These are phyloP conservation scores for Nomada hirtipes DNA, from an alignment of 2,888 invertebrate genomes.

Conservation along the genomic window DNA sequence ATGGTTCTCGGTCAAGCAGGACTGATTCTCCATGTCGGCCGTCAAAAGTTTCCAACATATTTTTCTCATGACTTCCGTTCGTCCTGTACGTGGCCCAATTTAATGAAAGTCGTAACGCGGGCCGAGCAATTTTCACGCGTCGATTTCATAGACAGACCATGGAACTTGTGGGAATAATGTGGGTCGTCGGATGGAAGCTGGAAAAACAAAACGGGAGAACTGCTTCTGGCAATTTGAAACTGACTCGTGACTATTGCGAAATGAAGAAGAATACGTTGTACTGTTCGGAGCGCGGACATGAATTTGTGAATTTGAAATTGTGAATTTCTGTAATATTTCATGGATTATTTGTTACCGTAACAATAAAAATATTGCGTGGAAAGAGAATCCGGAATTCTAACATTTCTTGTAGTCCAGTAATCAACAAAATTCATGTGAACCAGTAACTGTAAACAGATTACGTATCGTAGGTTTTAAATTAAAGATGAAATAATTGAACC, in stretches of 20 bases:
- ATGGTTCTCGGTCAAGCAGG: constrained; percentile 32
- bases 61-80: not conserved
- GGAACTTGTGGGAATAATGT: not conserved
- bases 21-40: constrained; percentile 3
- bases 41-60: constrained; percentile 8
- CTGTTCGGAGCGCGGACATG: not conserved
- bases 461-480: too few species aligned
- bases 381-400: too few species aligned
- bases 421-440: too few species aligned
- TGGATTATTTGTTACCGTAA: too few species aligned
- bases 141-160: not conserved
- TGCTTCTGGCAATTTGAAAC: not conserved
- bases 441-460: too few species aligned
- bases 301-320: not conserved
- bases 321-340: too few species aligned
- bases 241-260: not conserved
- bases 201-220: not conserved
- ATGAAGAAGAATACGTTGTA: not conserved
- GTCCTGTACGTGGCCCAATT: constrained; percentile 2
- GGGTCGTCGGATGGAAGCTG: not conserved
- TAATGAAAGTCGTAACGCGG: constrained; percentile 1
- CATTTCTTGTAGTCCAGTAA: too few species aligned
- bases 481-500: too few species aligned
- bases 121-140: constrained; percentile 12
- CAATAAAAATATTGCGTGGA: too few species aligned